Evolutionary conservation across 2,797 vertebrate genomes (phyloP).

Genomic region (Labroides dimidiatus): DNA sequence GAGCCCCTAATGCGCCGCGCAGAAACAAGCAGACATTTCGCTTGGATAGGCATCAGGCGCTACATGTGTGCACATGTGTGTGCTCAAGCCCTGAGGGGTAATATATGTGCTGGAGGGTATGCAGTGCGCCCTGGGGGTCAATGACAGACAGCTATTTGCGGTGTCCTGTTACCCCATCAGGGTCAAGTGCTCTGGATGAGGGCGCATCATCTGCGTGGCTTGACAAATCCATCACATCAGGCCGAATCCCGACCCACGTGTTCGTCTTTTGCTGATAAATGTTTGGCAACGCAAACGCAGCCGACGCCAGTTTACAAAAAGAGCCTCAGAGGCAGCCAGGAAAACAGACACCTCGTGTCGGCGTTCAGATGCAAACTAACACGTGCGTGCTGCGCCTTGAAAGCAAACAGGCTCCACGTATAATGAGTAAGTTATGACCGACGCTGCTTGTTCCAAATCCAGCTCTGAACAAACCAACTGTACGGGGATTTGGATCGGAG

Average conservation of each 20-base stretch:
- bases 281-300: slow-evolving; percentile 15
- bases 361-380: slow-evolving; percentile 37
- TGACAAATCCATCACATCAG: slow-evolving; percentile 6
- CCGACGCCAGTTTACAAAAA: slow-evolving; percentile 47
- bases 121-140: slow-evolving; percentile 63
- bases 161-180: slow-evolving; percentile 69
- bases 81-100: slow-evolving; percentile 37
- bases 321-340: slow-evolving; percentile 40
- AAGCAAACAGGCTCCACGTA: slow-evolving; percentile 31
- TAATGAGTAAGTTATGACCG: slow-evolving; percentile 53
- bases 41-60: slow-evolving; percentile 55
- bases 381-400: slow-evolving; percentile 38
- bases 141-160: slow-evolving; percentile 56
- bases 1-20: slow-evolving; percentile 28
- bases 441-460: slow-evolving; percentile 58
- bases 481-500: slow-evolving; percentile 63
- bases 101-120: slow-evolving; percentile 54
- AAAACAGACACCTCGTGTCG: slow-evolving; percentile 28
- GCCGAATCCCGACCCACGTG: slow-evolving; percentile 19
- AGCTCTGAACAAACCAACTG: slow-evolving; percentile 62
- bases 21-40: slow-evolving; percentile 41
- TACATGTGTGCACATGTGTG: slow-evolving; percentile 18
- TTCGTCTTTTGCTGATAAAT: slow-evolving; percentile 7
- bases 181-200: slow-evolving; percentile 61
- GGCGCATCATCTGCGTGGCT: slow-evolving; percentile 8